Evolutionary conservation across 2,797 vertebrate genomes (phyloP).

Genomic region (Peromyscus eremicus): DNA sequence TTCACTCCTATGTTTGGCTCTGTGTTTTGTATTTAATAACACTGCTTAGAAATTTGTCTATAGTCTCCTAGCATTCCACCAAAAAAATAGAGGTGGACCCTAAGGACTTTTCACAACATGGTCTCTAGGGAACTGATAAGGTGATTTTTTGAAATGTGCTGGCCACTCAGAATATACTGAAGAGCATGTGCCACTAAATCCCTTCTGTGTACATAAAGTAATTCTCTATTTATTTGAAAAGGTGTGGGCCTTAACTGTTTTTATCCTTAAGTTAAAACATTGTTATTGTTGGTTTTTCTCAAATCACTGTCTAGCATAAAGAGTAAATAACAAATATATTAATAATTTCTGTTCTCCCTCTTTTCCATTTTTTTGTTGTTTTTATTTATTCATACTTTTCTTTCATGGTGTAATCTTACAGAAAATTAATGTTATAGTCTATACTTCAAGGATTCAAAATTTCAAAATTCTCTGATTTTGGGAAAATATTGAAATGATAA

Average conservation of each 20-base stretch:
- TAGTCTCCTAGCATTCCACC: neutral
- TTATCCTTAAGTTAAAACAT: neutral
- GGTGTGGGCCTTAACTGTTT: neutral
- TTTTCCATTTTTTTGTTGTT: neutral
- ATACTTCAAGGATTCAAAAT: neutral
- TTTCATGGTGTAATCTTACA: neutral
- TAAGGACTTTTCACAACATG: neutral
- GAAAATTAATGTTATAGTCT: neutral
- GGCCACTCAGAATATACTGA: neutral
- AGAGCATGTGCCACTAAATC: neutral
- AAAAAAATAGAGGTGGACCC: neutral
- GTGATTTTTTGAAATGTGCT: neutral
- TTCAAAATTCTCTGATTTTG: neutral
- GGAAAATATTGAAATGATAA: neutral
- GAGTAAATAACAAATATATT: neutral
- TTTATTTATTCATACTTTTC: neutral
- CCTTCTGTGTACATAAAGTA: neutral
- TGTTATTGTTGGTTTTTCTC: neutral
- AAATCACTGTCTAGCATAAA: neutral
- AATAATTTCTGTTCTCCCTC: neutral
- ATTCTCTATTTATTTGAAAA: neutral
- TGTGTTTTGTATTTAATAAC: no score
- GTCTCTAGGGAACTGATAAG: neutral
- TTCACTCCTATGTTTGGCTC: no score
- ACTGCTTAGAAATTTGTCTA: no score